A percentile compares a stretch with the other conserved stretches of the same genome.
Evolutionary conservation across 35 echinoderm and acorn worm genomes (phyloP).

Genomic region (Eucidaris tribuloides): DNA sequence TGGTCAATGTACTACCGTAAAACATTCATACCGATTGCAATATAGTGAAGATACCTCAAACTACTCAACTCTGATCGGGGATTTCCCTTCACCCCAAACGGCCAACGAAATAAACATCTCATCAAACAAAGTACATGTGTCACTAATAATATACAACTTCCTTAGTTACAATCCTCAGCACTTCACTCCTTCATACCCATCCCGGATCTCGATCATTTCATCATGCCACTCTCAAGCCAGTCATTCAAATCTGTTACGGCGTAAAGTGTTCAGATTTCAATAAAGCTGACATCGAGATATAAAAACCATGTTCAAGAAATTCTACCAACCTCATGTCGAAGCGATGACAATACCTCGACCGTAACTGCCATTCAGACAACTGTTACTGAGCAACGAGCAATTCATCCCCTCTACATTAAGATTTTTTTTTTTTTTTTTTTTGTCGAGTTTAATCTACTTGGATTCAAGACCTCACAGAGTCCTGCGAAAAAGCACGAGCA

Average conservation of each 20-base stretch:
- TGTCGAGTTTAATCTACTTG: neutral
- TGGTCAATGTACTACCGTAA: neutral
- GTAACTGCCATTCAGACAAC: neutral
- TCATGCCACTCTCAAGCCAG: neutral
- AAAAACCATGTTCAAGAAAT: neutral
- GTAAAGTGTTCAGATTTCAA: neutral
- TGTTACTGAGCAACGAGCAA: neutral
- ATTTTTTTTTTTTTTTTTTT: too few species aligned
- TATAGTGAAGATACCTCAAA: neutral
- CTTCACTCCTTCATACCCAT: neutral
- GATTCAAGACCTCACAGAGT: neutral
- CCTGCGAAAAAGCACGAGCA: neutral
- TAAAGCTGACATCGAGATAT: neutral
- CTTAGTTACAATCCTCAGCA: neutral
- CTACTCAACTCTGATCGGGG: neutral
- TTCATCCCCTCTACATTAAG: neutral
- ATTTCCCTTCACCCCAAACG: neutral
- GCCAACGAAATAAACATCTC: neutral
- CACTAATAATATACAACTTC: neutral
- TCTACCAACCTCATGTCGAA: neutral
- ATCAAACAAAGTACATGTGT: neutral
- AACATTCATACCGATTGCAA: neutral
- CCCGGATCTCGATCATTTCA: neutral
- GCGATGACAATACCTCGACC: neutral
- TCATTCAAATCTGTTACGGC: neutral